phyloP scores from a whole-genome alignment of 2,113 vertebrate genomes.

The Montifringilla adamsi region DNA sequence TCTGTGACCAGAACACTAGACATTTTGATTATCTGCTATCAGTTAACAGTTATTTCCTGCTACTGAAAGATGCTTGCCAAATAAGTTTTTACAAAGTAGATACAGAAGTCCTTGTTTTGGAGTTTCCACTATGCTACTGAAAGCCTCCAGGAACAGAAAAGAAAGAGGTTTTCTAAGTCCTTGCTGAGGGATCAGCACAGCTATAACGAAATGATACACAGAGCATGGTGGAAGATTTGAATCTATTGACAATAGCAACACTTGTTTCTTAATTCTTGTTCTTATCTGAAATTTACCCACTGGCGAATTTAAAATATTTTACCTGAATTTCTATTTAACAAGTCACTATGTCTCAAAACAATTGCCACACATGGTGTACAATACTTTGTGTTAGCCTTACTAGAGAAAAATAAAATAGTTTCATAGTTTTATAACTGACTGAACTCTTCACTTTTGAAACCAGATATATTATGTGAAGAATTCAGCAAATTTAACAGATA shows the following conservation, averaged over 20 bases:
- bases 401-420: neutral
- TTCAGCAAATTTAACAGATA: neutral
- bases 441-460: neutral
- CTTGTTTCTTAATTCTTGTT: neutral
- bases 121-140: neutral
- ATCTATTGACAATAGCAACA: neutral
- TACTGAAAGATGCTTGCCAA: constrained; percentile 43
- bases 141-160: neutral
- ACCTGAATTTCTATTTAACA: neutral
- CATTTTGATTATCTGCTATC: constrained; percentile 45
- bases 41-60: constrained; percentile 50
- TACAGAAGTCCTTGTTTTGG: constrained; percentile 17
- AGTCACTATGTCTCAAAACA: neutral
- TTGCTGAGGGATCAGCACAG: neutral
- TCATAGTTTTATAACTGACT: neutral
- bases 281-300: neutral
- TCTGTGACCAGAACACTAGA: constrained; percentile 29
- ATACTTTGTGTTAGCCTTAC: neutral
- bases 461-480: neutral
- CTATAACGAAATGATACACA: neutral
- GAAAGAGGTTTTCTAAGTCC: neutral
- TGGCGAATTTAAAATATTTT: neutral
- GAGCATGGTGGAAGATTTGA: neutral
- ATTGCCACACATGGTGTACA: neutral
- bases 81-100: neutral